phyloP scores from a whole-genome alignment of 2,888 invertebrate genomes.

The Erynnis tages region DNA sequence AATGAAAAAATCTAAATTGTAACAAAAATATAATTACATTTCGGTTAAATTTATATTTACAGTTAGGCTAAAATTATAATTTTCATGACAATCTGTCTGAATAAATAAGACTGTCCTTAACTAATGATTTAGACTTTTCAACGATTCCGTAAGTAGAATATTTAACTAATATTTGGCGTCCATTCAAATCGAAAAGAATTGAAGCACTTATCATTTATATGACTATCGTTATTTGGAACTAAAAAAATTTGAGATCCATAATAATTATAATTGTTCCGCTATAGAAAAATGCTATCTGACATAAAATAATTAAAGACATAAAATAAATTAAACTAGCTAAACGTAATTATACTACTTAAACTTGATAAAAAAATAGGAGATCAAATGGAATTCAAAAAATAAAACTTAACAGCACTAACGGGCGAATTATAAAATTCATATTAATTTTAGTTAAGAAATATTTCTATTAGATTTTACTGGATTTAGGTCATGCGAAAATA shows the following conservation, averaged over 20 bases:
- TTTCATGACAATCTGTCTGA: slow-evolving; percentile 40
- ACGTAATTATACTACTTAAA: slow-evolving; percentile 56
- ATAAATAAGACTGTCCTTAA: slow-evolving; percentile 35
- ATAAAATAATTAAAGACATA: slow-evolving; percentile 41
- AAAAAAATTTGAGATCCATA: slow-evolving; percentile 73
- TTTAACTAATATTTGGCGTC: slow-evolving; percentile 78
- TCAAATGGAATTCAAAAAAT: slow-evolving; percentile 69
- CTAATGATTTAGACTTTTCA: slow-evolving; percentile 20
- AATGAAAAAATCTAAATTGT: slow-evolving; percentile 44
- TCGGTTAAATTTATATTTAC: slow-evolving; percentile 36
- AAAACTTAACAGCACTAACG: slow-evolving; percentile 72
- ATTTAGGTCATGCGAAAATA: not conserved
- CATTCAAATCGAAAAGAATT: slow-evolving; percentile 56
- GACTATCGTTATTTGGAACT: slow-evolving; percentile 79
- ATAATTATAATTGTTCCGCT: slow-evolving; percentile 45
- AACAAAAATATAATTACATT: slow-evolving; percentile 53
- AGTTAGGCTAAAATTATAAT: slow-evolving; percentile 31
- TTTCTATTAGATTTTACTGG: not conserved
- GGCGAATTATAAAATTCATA: slow-evolving; percentile 37
- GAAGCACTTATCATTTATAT: slow-evolving; percentile 51
- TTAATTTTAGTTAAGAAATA: slow-evolving; percentile 20
- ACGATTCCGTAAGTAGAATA: slow-evolving; percentile 36
- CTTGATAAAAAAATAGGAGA: slow-evolving; percentile 73
- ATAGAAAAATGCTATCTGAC: slow-evolving; percentile 48
- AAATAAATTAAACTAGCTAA: slow-evolving; percentile 68